phyloP scores from a whole-genome alignment of 2,113 vertebrate genomes.

The Ariopsis seemanni region DNA sequence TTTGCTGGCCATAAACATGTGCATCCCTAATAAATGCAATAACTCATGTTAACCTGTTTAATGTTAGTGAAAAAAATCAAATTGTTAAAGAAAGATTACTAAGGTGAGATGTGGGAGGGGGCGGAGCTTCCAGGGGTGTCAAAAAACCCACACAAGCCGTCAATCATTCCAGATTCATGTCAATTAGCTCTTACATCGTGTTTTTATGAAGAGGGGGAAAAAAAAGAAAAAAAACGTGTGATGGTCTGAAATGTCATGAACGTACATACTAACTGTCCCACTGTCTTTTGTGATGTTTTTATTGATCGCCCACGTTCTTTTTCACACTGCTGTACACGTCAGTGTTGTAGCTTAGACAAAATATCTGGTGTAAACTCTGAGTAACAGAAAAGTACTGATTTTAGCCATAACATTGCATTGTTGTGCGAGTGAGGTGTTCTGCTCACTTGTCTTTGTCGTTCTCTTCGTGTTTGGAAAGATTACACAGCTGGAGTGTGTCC shows the following conservation, averaged over 20 bases:
- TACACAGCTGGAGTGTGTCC: constrained; percentile 96
- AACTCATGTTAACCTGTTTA: background rate
- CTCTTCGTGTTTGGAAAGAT: constrained; percentile 93
- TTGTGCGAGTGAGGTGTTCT: background rate
- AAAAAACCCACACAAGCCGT: background rate
- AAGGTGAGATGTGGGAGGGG: background rate
- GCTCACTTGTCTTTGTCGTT: constrained; percentile 96
- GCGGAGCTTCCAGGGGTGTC: background rate
- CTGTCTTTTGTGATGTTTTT: background rate
- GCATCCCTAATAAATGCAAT: background rate
- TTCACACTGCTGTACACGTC: too few species aligned
- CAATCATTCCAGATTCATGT: background rate
- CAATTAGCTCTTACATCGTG: background rate
- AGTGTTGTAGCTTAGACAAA: too few species aligned
- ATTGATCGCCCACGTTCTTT: too few species aligned
- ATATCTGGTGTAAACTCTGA: background rate
- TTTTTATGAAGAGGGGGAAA: background rate
- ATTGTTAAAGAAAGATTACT: background rate
- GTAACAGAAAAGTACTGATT: background rate
- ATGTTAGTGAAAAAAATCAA: background rate
- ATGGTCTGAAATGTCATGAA: background rate
- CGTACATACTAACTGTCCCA: too few species aligned
- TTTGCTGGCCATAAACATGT: background rate
- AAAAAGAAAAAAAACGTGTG: background rate
- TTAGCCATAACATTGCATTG: background rate